Evolutionary conservation across 2,888 invertebrate species (phyloP).

Genomic region (Mayetiola destructor): DNA sequence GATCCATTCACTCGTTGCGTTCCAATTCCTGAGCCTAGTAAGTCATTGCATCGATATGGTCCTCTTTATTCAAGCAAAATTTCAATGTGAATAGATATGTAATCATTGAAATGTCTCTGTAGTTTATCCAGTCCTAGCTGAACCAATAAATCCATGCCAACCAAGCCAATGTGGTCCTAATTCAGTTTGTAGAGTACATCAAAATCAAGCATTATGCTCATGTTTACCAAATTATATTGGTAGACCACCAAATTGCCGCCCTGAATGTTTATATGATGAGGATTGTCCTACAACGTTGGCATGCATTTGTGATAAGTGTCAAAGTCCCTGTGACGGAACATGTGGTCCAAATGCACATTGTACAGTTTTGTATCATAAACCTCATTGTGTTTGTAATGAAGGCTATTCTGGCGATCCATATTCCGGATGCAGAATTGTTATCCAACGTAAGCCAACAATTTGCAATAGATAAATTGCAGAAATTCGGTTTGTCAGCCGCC

Average conservation of each 20-base stretch:
- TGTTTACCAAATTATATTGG: constrained; percentile 46
- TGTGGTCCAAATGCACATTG: constrained; percentile 54
- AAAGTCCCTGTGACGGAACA: constrained; percentile 49
- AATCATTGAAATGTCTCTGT: not conserved
- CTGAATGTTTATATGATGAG: constrained; percentile 46
- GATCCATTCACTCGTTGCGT: constrained; percentile 62
- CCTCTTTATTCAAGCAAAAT: too few species aligned
- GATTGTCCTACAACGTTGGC: constrained; percentile 39
- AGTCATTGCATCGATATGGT: constrained; percentile 20
- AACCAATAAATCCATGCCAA: constrained; percentile 40
- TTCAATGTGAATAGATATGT: too few species aligned
- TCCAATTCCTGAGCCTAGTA: constrained; percentile 35
- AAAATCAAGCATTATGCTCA: constrained; percentile 42
- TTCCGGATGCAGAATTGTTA: constrained; percentile 37
- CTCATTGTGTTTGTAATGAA: constrained; percentile 38
- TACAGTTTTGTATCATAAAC: constrained; percentile 40
- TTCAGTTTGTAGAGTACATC: constrained; percentile 41
- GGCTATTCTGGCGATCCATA: constrained; percentile 49
- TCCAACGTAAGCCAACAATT: constrained; percentile 36
- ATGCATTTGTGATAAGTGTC: constrained; percentile 39
- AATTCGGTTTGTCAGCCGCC: too few species aligned
- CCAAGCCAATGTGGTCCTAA: constrained; percentile 53
- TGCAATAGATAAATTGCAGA: too few species aligned
- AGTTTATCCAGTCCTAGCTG: constrained; percentile 19
- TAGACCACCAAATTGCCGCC: constrained; percentile 46